phyloP scores from a whole-genome alignment of 2,797 vertebrate genomes.

The Artibeus lituratus region DNA sequence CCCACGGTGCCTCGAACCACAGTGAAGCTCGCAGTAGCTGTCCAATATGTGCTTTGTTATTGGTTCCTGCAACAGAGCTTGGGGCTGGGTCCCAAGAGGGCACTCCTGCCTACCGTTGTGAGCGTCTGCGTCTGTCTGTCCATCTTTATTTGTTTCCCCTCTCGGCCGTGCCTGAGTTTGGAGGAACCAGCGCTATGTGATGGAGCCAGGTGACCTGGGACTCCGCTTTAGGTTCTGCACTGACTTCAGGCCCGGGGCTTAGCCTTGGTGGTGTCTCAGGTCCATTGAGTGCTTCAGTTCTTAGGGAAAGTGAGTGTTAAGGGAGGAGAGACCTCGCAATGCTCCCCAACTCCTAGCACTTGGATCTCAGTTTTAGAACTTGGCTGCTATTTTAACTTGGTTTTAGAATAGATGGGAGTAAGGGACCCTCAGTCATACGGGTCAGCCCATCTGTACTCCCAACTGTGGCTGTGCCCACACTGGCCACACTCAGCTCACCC shows the following conservation, averaged over 20 bases:
- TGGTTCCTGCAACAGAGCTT: neutral
- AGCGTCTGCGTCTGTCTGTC: neutral
- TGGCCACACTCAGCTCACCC: neutral
- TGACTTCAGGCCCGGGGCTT: neutral
- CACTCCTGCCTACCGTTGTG: neutral
- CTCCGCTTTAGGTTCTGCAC: neutral
- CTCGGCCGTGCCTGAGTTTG: neutral
- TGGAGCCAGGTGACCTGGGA: neutral
- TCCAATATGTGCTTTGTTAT: neutral
- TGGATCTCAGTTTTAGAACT: neutral
- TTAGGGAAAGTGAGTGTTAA: neutral
- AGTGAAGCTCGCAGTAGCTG: neutral
- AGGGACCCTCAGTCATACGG: neutral
- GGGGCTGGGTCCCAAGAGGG: neutral
- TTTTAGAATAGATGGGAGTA: neutral
- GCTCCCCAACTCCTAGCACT: neutral
- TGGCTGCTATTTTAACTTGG: neutral
- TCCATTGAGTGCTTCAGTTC: neutral
- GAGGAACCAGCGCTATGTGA: neutral
- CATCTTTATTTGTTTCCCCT: neutral
- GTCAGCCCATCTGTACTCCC: neutral
- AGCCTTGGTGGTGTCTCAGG: neutral
- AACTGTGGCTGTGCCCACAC: neutral
- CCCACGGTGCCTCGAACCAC: neutral
- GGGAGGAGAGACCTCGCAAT: neutral